phyloP scores from a whole-genome alignment of 2,797 vertebrate species.

The Danio kyathit region DNA sequence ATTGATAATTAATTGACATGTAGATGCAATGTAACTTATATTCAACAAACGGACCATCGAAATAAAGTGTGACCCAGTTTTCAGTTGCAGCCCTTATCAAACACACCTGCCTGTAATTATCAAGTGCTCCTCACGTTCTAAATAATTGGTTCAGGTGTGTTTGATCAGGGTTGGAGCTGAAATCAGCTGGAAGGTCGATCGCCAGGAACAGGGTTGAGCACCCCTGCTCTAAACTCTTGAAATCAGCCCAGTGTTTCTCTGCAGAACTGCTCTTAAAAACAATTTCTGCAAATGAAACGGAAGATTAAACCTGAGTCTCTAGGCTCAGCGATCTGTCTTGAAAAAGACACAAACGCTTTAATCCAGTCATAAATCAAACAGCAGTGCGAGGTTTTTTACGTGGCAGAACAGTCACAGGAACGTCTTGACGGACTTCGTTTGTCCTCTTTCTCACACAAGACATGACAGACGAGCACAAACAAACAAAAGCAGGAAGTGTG shows the following conservation, averaged over 20 bases:
- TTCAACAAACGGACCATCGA: too few relatives aligned
- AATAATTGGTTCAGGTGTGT: too few relatives aligned
- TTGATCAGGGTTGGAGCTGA: too few relatives aligned
- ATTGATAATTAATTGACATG: too few relatives aligned
- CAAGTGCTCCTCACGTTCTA: too few relatives aligned
- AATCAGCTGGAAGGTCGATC: too few relatives aligned
- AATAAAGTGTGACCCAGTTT: too few relatives aligned
- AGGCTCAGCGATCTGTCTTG: slow-evolving; percentile 23
- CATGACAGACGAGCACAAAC: slow-evolving; percentile 36
- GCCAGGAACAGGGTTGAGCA: too few relatives aligned
- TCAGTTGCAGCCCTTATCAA: too few relatives aligned
- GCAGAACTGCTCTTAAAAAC: slow-evolving; percentile 37
- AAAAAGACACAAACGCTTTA: slow-evolving; percentile 26
- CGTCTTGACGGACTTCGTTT: slow-evolving; percentile 3
- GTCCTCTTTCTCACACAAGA: slow-evolving; percentile 18
- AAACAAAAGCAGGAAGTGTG: slow-evolving; percentile 54
- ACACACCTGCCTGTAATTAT: too few relatives aligned
- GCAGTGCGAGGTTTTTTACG: slow-evolving; percentile 14
- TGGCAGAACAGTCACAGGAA: slow-evolving; percentile 20
- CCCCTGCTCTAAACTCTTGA: slow-evolving; percentile 25
- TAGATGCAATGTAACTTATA: too few relatives aligned
- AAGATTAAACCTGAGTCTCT: slow-evolving; percentile 13
- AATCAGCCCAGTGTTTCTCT: slow-evolving; percentile 25
- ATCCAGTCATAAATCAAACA: slow-evolving; percentile 38
- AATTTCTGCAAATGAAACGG: slow-evolving; percentile 16